Evolutionary conservation across 1,140 invertebrate genomes (phyloP).

Genomic region (Leptinotarsa undecemlineata): DNA sequence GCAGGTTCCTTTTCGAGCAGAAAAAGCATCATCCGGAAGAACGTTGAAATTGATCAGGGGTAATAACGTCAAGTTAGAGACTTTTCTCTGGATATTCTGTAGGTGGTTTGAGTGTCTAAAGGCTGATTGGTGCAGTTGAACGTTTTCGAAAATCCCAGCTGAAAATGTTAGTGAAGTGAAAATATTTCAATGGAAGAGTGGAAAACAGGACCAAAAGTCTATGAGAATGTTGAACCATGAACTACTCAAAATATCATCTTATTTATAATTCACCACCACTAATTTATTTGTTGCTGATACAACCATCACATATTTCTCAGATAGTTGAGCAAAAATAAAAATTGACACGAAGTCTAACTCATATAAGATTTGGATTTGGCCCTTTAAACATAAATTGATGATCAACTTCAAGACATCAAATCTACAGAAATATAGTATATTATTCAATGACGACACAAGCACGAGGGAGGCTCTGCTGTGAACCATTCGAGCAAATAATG

Average conservation of each 20-base stretch:
- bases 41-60: neutral
- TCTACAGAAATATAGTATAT: too few relatives aligned
- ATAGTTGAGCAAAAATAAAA: too few relatives aligned
- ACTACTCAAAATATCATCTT: too few relatives aligned
- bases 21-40: neutral
- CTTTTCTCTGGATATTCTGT: neutral
- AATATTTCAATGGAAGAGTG: conserved; percentile 8
- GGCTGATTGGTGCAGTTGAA: conserved; percentile 9
- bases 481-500: too few relatives aligned
- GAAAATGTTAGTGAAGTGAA: neutral
- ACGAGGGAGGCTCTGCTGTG: too few relatives aligned
- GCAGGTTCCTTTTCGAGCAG: conserved; percentile 3
- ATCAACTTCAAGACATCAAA: too few relatives aligned
- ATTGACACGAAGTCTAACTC: too few relatives aligned
- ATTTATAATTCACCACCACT: neutral
- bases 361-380: too few relatives aligned
- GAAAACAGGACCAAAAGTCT: neutral
- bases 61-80: neutral
- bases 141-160: conserved; percentile 16
- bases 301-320: too few relatives aligned
- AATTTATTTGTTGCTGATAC: neutral
- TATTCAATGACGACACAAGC: too few relatives aligned
- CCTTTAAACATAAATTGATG: too few relatives aligned
- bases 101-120: conserved; percentile 5
- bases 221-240: too few relatives aligned